Evolutionary conservation across 2,888 invertebrate species (phyloP), one percentile per base, ranked within the genome.

Genomic region (Ochropleura leucogaster): DNA sequence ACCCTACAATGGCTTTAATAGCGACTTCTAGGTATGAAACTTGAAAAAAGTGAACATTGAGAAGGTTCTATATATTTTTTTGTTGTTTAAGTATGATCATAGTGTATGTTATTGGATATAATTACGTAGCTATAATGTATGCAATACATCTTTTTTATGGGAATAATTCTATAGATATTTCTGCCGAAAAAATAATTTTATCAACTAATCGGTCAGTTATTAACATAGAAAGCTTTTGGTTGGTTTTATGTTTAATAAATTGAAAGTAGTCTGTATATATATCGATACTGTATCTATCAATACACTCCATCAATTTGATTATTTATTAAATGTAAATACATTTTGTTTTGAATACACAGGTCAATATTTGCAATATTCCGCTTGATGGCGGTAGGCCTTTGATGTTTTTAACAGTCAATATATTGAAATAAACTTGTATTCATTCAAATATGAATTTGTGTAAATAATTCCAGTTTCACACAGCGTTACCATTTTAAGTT

Each of bases 401-500:
- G 30, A 46, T 5, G 8, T 18, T 4, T 20, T 60, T 8, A 53
- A 53, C 4, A 53, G 3, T n/a, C 0, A 53, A 1, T 51, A 51
- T 7, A 8, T 51, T 5, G 5, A 53, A 55, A 55, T 20, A 55
- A n/a, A 47, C 8, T 18, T 18, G 51, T 10, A 2, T 30, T 16
- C 10, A 55, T 20, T 55, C 2, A 40, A 20, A 40, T 1, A 47
- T 12, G 40, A 40, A 44, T 42, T 10, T 51, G 10, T 46, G 0
- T n/a, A 9, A 16, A 14, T 10, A n/a, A 30, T 16, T 49, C 0
- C 16, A 30, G 10, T 64, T 47, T 49, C 12, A 46, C n/a, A 20
- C 18, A 9, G n/a, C 12, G 49, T 79, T 55, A 6, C 62, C 30
- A 65, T 47, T n/a, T 60, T 14, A 72, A 60, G n/a, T 20, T 40